Base-by-base conservation (phyloP, 2,113 vertebrate species). In the Hemichromis elongatus region DNA sequence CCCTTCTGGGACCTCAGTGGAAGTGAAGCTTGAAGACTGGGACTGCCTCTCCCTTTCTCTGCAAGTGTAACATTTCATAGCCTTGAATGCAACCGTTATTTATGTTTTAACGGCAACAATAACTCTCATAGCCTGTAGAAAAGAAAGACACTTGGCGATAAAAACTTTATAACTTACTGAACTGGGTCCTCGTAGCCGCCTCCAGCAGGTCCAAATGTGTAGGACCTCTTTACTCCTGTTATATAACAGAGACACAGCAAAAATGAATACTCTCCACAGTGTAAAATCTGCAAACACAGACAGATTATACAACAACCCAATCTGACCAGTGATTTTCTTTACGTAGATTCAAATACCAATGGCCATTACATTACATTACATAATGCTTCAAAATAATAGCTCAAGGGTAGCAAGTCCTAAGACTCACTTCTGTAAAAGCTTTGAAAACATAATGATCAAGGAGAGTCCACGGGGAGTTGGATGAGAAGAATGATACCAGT, bases 1-100 rank as follows among this genome's bases (percentile, higher is more conserved):
- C 6, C 96, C 97, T 81, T 98, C 97, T 4, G 96, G 97, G 52
- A 97, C 97, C 14, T 98, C 97, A 1, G 97, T 96, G 5, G 97
- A 98, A 57, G 97, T 98, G 93, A 98, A 98, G 91, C 97, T 98
- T 68, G 97, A 98, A 56, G 97, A 98, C 88, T 98, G 97, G 1
- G 97, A 98, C 88, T 98, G 97, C 42, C 97, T 95, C 85, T 98
- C 97, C 86, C 97, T 93, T 85, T 96, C 96, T 89, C 96, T 96
- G 82, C 24, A 88, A 87, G 18, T 2, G 19, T 11, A 5, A 70
- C 5, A 81, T 57, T 73, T 84, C 14, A 82, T 33, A 3, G 11
- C 12, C 81, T 89, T 50, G 16, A 57, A 5, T 84, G 4, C 5
- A 45, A 4, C 1, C 42, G 16, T 30, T 42, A 42, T 12, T 40